These are phyloP conservation scores for Lottia gigantea DNA, from an alignment of 2,888 invertebrate genomes.

Conservation along the genomic window DNA sequence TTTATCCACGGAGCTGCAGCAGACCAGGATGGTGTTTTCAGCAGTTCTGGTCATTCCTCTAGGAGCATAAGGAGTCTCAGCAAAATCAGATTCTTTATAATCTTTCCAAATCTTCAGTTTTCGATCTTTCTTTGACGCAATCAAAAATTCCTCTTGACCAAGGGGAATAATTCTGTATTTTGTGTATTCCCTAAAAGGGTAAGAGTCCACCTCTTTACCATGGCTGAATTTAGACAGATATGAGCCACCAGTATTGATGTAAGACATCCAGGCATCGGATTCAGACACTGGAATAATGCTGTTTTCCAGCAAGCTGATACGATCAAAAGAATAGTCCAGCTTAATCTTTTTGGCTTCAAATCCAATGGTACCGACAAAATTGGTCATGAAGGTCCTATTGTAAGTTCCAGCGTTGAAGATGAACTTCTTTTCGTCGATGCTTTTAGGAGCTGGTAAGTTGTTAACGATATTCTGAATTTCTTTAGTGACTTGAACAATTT, in stretches of 20 bases:
- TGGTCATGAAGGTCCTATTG: constrained; percentile 6
- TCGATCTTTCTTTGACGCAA: constrained; percentile 17
- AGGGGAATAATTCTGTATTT: constrained; percentile 4
- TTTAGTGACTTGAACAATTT: constrained; percentile 17
- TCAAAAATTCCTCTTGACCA: constrained; percentile 13
- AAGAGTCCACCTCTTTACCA: constrained; percentile 16
- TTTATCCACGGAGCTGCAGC: background rate
- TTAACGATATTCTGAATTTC: constrained; percentile 15
- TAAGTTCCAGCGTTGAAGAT: constrained; percentile 16
- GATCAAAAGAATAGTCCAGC: constrained; percentile 15
- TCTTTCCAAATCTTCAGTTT: constrained; percentile 11
- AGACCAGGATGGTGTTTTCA: constrained; percentile 15
- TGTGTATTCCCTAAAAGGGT: constrained; percentile 9
- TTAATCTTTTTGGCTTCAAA: constrained; percentile 17
- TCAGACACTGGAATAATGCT: constrained; percentile 19
- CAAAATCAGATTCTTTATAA: constrained; percentile 11
- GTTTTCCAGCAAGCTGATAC: constrained; percentile 13
- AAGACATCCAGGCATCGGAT: constrained; percentile 19
- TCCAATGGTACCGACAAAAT: constrained; percentile 16
- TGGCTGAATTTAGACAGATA: constrained; percentile 10
- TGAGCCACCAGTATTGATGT: constrained; percentile 16
- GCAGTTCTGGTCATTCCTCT: constrained; percentile 12
- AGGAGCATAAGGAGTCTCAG: constrained; percentile 9
- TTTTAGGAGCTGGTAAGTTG: constrained; percentile 10
- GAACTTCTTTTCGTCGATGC: constrained; percentile 16